Percentiles rank a stretch among this genome's conserved stretches.
Conservation (phyloP, 2,797 vertebrate genomes). For the Hypotaenidia philippensis region DNA sequence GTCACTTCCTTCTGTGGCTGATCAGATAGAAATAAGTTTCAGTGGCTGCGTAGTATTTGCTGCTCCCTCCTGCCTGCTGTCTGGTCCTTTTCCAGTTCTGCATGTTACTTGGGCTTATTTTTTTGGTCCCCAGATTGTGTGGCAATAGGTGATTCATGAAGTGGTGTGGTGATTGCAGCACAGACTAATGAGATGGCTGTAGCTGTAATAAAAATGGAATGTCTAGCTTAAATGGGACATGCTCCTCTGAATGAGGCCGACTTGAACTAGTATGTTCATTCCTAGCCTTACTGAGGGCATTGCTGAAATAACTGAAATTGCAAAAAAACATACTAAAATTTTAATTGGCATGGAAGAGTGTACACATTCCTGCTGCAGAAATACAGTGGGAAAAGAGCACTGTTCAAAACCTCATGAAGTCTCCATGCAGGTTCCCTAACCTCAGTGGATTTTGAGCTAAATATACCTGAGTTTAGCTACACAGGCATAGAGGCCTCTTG, state of each 20-base stretch:
- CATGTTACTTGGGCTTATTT: background rate
- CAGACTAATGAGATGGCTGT: background rate
- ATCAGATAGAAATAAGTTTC: background rate
- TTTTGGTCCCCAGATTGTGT: background rate
- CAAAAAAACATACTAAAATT: background rate
- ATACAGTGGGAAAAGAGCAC: background rate
- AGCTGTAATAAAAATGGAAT: slow-evolving; percentile 53
- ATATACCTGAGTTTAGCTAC: background rate
- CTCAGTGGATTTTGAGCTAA: background rate
- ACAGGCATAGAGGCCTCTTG: fast-evolving
- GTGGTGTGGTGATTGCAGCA: background rate
- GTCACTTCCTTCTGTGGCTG: background rate
- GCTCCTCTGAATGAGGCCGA: background rate
- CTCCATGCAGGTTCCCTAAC: background rate
- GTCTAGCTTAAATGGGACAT: background rate
- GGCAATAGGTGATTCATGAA: background rate
- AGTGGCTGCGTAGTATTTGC: background rate
- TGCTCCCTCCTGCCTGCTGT: background rate
- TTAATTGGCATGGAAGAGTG: background rate
- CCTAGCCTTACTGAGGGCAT: background rate
- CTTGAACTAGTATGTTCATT: background rate
- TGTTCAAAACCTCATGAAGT: background rate
- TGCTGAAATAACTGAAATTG: background rate
- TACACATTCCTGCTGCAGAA: background rate
- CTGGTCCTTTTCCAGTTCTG: background rate